Evolutionary conservation across 1,140 invertebrate genomes (phyloP).

Genomic region (Eubasilissa regina): DNA sequence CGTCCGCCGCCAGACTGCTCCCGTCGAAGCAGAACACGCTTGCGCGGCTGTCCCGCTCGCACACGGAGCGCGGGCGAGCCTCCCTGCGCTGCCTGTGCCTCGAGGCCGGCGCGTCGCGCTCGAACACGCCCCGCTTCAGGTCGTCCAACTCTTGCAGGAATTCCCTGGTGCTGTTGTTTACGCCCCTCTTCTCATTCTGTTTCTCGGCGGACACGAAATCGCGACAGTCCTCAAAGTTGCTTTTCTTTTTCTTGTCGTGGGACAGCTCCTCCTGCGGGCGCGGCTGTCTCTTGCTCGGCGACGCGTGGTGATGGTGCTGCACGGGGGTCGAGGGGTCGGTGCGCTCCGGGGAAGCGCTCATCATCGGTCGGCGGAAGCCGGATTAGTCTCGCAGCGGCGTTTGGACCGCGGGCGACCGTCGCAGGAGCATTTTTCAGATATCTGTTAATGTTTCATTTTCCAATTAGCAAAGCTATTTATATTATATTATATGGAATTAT

Average conservation of each 20-base stretch:
- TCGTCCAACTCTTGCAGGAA: background rate
- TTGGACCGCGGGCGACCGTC: too few relatives aligned
- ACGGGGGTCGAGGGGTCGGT: background rate
- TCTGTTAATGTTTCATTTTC: too few relatives aligned
- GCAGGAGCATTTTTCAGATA: too few relatives aligned
- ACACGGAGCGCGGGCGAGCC: slow-evolving; percentile 6
- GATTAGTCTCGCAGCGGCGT: too few relatives aligned
- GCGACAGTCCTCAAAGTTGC: too few relatives aligned
- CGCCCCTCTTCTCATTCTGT: background rate
- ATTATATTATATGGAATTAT: too few relatives aligned
- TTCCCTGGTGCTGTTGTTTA: background rate
- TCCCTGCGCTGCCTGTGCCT: background rate
- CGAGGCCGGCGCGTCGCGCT: background rate
- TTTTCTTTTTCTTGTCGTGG: background rate
- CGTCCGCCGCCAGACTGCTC: background rate
- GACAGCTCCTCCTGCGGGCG: background rate
- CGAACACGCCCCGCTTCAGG: background rate
- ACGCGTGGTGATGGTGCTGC: background rate
- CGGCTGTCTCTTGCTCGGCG: background rate
- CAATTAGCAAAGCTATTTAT: too few relatives aligned
- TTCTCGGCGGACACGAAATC: background rate
- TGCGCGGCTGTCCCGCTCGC: background rate
- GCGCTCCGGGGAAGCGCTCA: background rate
- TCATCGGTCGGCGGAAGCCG: background rate
- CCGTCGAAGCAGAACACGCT: slow-evolving; percentile 17